phyloP scores from a whole-genome alignment of 2,113 vertebrate species.

The Myrmecobius fasciatus region DNA sequence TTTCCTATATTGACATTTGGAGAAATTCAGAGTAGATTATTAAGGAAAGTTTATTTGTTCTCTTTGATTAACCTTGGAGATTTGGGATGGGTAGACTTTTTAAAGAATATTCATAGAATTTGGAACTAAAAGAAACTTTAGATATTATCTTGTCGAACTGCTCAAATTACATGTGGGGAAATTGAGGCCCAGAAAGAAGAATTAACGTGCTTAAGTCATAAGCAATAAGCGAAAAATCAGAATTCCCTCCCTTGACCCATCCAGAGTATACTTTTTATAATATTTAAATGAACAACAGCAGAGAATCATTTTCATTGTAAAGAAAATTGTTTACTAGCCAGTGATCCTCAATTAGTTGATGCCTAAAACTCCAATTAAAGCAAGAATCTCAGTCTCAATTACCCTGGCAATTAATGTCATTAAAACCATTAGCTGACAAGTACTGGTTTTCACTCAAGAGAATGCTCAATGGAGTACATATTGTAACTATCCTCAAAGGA shows the following conservation, averaged over 20 bases:
- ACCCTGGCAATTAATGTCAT: slow-evolving; percentile 58
- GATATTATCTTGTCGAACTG: not conserved
- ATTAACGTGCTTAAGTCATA: not conserved
- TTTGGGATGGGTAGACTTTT: not conserved
- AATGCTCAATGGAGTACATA: not conserved
- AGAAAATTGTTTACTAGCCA: not conserved
- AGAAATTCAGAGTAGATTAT: not conserved
- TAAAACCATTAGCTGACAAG: slow-evolving; percentile 19
- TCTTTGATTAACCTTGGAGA: not conserved
- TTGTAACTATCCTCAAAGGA: not conserved
- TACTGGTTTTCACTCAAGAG: not conserved
- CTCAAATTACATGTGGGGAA: not conserved
- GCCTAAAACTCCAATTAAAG: slow-evolving; percentile 40
- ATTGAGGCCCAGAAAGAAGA: not conserved
- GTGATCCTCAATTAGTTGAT: not conserved
- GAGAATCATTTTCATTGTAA: not conserved
- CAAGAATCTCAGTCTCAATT: slow-evolving; percentile 44
- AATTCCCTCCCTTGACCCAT: not conserved
- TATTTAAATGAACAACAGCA: not conserved
- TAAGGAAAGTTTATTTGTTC: not conserved
- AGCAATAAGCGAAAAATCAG: not conserved
- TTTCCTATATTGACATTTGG: not conserved
- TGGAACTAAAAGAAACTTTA: not conserved
- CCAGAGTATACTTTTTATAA: not conserved
- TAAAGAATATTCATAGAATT: not conserved